A percentile compares a stretch with the other conserved stretches of the same genome.
These are phyloP conservation scores for Halesus radiatus DNA, from an alignment of 1,140 invertebrate genomes.

Conservation along the genomic window DNA sequence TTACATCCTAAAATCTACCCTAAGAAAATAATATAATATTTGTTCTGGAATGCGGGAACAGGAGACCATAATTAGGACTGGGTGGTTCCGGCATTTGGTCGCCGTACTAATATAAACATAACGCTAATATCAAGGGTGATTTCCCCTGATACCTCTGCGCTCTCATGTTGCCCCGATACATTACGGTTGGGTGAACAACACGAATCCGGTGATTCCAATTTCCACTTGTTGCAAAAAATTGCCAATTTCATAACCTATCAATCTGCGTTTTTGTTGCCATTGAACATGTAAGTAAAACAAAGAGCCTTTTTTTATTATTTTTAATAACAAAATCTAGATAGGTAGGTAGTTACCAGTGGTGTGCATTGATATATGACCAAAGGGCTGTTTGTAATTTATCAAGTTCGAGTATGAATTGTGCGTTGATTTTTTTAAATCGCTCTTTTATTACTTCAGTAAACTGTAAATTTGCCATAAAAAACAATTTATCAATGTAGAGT, in stretches of 20 bases:
- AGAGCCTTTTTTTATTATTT: too few relatives aligned
- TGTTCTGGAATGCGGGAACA: constrained; percentile 45
- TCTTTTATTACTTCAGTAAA: too few relatives aligned
- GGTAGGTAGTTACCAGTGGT: too few relatives aligned
- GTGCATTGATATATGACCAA: too few relatives aligned
- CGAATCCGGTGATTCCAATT: neutral
- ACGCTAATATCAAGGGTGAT: constrained; percentile 55
- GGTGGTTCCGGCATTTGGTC: constrained; percentile 56
- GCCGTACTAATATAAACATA: constrained; percentile 27
- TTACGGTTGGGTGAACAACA: constrained; percentile 11
- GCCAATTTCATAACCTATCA: too few relatives aligned
- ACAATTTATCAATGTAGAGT: too few relatives aligned
- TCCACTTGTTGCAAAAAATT: constrained; percentile 34
- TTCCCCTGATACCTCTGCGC: constrained; percentile 48
- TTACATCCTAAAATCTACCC: neutral
- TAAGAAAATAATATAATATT: neutral
- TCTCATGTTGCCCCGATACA: constrained; percentile 38
- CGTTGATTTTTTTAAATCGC: too few relatives aligned
- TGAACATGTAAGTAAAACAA: neutral
- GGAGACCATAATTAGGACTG: constrained; percentile 54
- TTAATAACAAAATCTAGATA: too few relatives aligned
- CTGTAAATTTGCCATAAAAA: too few relatives aligned
- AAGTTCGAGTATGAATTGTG: too few relatives aligned
- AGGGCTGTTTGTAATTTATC: too few relatives aligned
- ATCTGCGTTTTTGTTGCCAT: neutral